Base-by-base conservation (phyloP, 2,888 invertebrate species). In the Poecilus cupreus region DNA sequence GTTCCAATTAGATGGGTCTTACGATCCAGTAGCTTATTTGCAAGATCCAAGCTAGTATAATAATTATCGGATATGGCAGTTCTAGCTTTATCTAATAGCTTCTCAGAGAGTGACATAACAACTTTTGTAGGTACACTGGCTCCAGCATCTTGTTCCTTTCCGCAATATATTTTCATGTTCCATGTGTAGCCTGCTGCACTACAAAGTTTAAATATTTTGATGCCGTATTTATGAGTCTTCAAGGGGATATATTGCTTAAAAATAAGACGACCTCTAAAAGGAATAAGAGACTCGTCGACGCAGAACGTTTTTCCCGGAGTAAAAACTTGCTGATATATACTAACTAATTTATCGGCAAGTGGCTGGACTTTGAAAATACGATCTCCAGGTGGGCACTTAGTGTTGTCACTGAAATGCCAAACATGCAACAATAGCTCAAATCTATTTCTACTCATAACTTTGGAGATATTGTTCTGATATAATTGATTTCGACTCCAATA, bases 151-250 rank as follows among this genome's bases (percentile, higher is more conserved):
- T 81, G 82, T 64, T 83, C 83, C 64, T 83, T 83, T 0, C 83
- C 84, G 20, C 76, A 46, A 82, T 84, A 84, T 39, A 85, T 82
- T 43, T 51, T 79, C n/a, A 84, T 6, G 37, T 83, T 83, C 80
- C 82, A 84, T 3, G 82, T 84, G 74, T 82, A 83, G 13, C 83
- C 82, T 32, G 83, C 64, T 11, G 82, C 81, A 76, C 82, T 32
- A 46, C 85, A 85, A 16, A 86, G 68, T 82, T 64, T 64, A n/a
- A 64, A 64, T 37, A 37, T 6, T 16, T 68, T 68, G 54, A 86
- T 83, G 6, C 86, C 85, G 82, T 85, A 85, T 78, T 83, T 85
- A 82, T 86, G 86, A 8, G 74, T 81, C 77, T 86, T 86, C 76
- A 84, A 82, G 80, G 83, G 84, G 74, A 82, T 86, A 78, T 85